Base-by-base conservation (phyloP, 2,888 invertebrate species). In the Apotomis turbidana region DNA sequence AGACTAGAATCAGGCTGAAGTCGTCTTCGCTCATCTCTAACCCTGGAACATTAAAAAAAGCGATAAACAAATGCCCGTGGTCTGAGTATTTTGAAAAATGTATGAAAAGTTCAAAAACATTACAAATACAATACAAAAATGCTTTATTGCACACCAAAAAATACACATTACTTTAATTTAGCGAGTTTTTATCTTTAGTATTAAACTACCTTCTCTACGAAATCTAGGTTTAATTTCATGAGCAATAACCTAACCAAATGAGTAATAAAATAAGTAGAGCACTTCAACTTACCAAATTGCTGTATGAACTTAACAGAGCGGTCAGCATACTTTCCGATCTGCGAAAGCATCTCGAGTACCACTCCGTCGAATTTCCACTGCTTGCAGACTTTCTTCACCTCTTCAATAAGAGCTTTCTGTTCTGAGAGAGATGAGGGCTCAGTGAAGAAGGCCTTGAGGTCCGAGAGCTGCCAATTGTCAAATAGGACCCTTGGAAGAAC, bases 401-500 rank as follows among this genome's bases (percentile, higher is more conserved):
- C 93, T 52, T 95, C 93, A 27, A 95, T 95, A 12, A 98, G 93
- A 66, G 95, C 95, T 68, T 94, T 93, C 76, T 96, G 95, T 80
- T 96, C 96, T 0, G 95, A 94, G 76, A 95, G 95, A 5, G 95
- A 93, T 57, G 95, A 93, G 72, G 93, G 90, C 74, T 95, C 95
- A 66, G 94, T 94, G 70, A 98, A 95, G 74, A 99, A 91, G 4
- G 94, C 93, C 73, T 95, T 94, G 71, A 97, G 96, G 81, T 98
- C 97, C n/a, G 95, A 93, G 10, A 94, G 93, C 44, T 95, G 94
- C 96, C 98, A 99, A 69, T 95, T 95, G 80, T 99, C 98, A 87
- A 99, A 98, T 36, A 99, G 87, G 52, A 99, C 92, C 79, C 99
- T 94, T 13, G 99, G 99, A 38, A 98, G 94, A 81, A 99, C 98